Conservation (phyloP, 2,888 invertebrate genomes). For the Cryptocheilus praepositus region DNA sequence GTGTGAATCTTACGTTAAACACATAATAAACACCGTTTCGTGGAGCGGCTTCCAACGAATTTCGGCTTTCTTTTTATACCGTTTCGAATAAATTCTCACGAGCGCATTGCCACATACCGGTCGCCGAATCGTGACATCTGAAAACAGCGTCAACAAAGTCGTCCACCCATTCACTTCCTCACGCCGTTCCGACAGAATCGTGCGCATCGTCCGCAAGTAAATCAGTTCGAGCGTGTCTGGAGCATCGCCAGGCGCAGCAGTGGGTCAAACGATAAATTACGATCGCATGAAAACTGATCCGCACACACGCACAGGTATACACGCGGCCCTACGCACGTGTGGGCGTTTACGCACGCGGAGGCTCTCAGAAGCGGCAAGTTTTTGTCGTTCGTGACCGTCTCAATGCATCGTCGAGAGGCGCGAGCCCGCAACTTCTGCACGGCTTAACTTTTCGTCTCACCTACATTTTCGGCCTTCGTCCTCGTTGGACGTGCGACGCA, state of each 20-base stretch:
- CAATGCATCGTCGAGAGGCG: constrained; percentile 63
- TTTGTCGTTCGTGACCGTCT: constrained; percentile 67
- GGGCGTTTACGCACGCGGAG: too few relatives aligned
- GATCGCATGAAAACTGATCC: constrained; percentile 4
- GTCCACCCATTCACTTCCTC: too few relatives aligned
- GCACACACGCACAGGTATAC: background rate
- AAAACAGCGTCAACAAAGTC: constrained; percentile 16
- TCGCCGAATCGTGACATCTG: constrained; percentile 35
- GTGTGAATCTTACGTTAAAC: too few relatives aligned
- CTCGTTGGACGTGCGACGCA: constrained; percentile 15
- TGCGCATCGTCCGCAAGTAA: constrained; percentile 1
- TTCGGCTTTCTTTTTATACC: too few relatives aligned
- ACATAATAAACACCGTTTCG: too few relatives aligned
- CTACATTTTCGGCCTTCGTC: constrained; percentile 49
- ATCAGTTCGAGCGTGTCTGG: constrained; percentile 31
- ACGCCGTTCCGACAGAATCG: too few relatives aligned
- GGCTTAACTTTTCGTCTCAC: constrained; percentile 64
- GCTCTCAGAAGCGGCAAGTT: constrained; percentile 24
- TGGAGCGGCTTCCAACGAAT: too few relatives aligned
- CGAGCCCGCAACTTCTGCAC: constrained; percentile 64
- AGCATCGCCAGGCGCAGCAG: constrained; percentile 30
- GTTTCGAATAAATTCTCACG: background rate
- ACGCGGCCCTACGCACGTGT: constrained; percentile 4
- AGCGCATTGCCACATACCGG: too few relatives aligned
- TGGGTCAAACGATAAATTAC: constrained; percentile 30